phyloP scores from a whole-genome alignment of 2,888 invertebrate genomes.

The Eristalis pertinax region DNA sequence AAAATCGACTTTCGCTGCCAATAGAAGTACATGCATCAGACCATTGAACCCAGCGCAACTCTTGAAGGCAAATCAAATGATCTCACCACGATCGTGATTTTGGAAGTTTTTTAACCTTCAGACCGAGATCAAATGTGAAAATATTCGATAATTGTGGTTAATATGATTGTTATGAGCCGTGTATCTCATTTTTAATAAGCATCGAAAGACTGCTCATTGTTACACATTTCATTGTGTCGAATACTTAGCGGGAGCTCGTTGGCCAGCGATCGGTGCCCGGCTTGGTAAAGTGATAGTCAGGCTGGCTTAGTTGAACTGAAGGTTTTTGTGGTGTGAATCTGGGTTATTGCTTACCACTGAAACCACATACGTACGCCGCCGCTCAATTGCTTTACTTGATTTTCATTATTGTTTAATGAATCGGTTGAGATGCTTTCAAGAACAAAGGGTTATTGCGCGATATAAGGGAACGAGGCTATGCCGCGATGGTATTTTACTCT shows the following conservation, averaged over 20 bases:
- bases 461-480: background rate
- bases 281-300: conserved; percentile 22
- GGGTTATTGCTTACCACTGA: conserved; percentile 26
- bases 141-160: conserved; percentile 24
- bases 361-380: conserved; percentile 13
- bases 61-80: conserved; percentile 19
- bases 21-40: background rate
- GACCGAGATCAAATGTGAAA: conserved; percentile 14
- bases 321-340: conserved; percentile 14
- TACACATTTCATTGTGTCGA: conserved; percentile 5
- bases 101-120: conserved; percentile 39
- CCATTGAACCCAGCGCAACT: conserved; percentile 25
- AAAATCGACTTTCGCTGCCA: background rate
- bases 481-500: background rate
- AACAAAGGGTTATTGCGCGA: background rate
- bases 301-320: conserved; percentile 11
- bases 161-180: conserved; percentile 27
- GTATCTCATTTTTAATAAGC: conserved; percentile 14
- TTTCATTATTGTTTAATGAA: background rate
- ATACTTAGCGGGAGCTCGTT: background rate
- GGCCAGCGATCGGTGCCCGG: background rate
- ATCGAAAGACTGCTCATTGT: conserved; percentile 26
- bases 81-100: conserved; percentile 31
- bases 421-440: background rate
- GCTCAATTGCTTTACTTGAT: conserved; percentile 16